These are phyloP conservation scores for Caenorhabditis sp. DNA, from an alignment of 2,888 invertebrate genomes.

Conservation along the genomic window DNA sequence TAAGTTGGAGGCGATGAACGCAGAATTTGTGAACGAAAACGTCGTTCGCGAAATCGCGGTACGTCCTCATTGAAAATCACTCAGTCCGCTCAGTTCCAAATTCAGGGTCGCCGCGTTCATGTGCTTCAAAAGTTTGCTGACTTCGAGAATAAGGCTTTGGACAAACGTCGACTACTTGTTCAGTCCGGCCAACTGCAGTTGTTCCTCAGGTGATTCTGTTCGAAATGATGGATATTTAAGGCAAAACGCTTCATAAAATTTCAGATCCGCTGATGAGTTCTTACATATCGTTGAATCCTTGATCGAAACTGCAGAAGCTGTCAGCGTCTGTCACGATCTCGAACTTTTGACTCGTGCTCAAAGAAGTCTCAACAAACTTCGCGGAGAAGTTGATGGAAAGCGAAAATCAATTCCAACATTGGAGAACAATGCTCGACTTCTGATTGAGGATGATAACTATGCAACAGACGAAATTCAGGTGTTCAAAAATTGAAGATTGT, in stretches of 20 bases:
- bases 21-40: conserved; percentile 13
- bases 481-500: not conserved
- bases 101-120: conserved; percentile 48
- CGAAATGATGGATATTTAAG: not conserved
- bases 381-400: conserved; percentile 22
- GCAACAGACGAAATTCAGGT: conserved; percentile 44
- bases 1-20: not conserved
- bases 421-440: conserved; percentile 17
- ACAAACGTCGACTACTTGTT: conserved; percentile 33
- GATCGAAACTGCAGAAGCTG: conserved; percentile 35
- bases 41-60: conserved; percentile 42
- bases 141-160: conserved; percentile 35
- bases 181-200: conserved; percentile 46
- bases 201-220: conserved; percentile 28
- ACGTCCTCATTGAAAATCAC: not conserved
- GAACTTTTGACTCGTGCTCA: conserved; percentile 26
- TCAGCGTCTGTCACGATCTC: conserved; percentile 4
- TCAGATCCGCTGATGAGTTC: conserved; percentile 35
- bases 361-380: conserved; percentile 10
- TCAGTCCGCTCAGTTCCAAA: not conserved
- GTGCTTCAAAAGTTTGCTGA: conserved; percentile 54
- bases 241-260: not conserved
- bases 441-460: conserved; percentile 33
- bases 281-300: conserved; percentile 22
- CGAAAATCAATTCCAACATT: not conserved